Evolutionary conservation across 2,888 invertebrate genomes (phyloP).

Genomic region (Drosophila neonasuta): DNA sequence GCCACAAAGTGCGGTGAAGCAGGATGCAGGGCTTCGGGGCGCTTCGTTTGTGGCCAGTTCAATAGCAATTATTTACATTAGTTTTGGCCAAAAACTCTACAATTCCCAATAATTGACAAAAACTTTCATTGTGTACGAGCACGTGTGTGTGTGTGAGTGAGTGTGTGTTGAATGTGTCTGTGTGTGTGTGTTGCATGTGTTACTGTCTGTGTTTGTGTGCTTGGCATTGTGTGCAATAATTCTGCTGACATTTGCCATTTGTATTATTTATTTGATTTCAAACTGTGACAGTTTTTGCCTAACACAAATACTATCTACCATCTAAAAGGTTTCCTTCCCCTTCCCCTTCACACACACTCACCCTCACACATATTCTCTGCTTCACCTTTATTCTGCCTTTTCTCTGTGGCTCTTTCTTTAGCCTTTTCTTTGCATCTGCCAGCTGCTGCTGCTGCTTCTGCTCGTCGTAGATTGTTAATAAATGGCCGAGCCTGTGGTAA

Average conservation of each 20-base stretch:
- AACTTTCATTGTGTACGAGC: constrained; percentile 5
- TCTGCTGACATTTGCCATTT: constrained; percentile 39
- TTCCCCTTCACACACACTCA: background rate
- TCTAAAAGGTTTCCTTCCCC: background rate
- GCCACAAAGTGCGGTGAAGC: constrained; percentile 34
- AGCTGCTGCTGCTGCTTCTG: background rate
- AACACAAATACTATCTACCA: background rate
- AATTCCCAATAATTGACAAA: constrained; percentile 35
- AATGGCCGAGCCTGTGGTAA: constrained; percentile 16
- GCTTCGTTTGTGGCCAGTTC: constrained; percentile 20
- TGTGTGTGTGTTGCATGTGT: background rate
- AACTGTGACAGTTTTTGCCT: constrained; percentile 34
- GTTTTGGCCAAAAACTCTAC: constrained; percentile 24
- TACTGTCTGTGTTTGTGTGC: background rate
- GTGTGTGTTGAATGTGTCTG: background rate
- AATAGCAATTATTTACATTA: constrained; percentile 54
- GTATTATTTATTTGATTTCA: constrained; percentile 43
- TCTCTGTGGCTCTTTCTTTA: background rate
- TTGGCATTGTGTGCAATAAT: constrained; percentile 16
- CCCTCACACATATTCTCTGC: background rate
- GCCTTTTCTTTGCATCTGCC: no score
- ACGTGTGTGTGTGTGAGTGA: background rate
- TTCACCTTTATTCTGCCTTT: background rate
- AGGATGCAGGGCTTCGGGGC: background rate
- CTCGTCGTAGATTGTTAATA: constrained; percentile 5